phyloP scores from a whole-genome alignment of 1,140 invertebrate species.

The Eupristina koningsbergeri region DNA sequence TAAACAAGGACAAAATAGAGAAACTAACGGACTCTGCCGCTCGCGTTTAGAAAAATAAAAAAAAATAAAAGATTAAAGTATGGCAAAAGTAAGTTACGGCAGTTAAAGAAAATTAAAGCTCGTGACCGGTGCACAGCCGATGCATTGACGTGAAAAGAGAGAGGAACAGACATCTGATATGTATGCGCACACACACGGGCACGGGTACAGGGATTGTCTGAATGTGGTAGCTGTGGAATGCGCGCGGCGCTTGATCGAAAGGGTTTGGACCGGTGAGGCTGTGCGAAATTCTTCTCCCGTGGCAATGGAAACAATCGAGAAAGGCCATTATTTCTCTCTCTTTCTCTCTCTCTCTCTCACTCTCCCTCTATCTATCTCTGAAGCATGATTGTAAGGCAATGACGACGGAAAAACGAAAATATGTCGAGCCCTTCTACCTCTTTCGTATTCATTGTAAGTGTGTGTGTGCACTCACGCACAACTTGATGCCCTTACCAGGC shows the following conservation, averaged over 20 bases:
- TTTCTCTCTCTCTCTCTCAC: background rate
- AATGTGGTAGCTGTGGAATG: constrained; percentile 25
- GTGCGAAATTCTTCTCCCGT: constrained; percentile 12
- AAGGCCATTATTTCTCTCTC: background rate
- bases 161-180: constrained; percentile 1
- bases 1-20: constrained; percentile 30
- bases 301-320: constrained; percentile 29
- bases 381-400: constrained; percentile 15
- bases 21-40: background rate
- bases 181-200: too few relatives aligned
- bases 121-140: constrained; percentile 4
- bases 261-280: background rate
- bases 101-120: constrained; percentile 34
- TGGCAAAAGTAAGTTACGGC: constrained; percentile 6
- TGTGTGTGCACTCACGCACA: background rate
- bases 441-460: background rate
- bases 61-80: background rate
- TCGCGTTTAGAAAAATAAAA: background rate
- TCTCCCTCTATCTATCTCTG: background rate
- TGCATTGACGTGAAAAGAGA: constrained; percentile 14
- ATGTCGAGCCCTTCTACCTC: background rate
- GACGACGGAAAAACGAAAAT: constrained; percentile 40
- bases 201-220: background rate
- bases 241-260: constrained; percentile 15
- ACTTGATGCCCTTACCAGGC: constrained; percentile 27